Evolutionary conservation across 2,797 vertebrate genomes (phyloP).

Genomic region (Onychomys leucogaster): DNA sequence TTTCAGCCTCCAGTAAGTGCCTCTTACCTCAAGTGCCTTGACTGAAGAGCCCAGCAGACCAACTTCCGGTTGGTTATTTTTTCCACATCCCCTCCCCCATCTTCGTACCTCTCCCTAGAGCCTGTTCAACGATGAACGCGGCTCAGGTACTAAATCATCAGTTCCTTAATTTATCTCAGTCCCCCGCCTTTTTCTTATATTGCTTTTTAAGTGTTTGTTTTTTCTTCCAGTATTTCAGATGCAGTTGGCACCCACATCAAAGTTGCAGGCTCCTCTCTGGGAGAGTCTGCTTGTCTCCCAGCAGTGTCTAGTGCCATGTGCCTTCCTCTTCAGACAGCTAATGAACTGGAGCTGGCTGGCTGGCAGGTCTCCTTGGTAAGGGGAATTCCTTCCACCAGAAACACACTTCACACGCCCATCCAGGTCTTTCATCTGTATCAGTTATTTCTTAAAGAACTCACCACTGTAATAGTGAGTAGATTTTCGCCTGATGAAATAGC

Average conservation of each 20-base stretch:
- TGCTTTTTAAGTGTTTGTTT: not conserved
- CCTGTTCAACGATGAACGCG: not conserved
- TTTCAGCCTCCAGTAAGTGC: not conserved
- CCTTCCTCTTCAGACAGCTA: conserved; percentile 10
- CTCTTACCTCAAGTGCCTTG: not conserved
- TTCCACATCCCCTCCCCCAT: not conserved
- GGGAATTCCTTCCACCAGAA: conserved; percentile 30
- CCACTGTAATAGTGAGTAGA: not conserved
- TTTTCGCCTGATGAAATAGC: conserved; percentile 19
- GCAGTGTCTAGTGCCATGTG: not conserved
- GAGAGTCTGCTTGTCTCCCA: not conserved
- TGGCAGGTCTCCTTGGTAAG: conserved; percentile 25
- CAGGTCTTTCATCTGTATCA: conserved; percentile 9
- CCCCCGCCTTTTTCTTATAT: not conserved
- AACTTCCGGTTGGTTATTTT: conserved; percentile 23
- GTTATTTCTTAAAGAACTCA: conserved; percentile 36
- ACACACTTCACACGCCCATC: not conserved
- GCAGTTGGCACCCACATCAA: not conserved
- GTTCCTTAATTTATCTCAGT: not conserved
- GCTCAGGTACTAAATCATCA: conserved; percentile 1
- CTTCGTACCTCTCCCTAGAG: not conserved
- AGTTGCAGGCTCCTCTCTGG: not conserved
- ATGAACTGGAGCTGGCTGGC: not conserved
- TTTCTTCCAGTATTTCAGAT: not conserved
- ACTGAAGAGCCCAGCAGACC: not conserved